phyloP scores from a whole-genome alignment of 2,888 invertebrate genomes.

The Scelioninae gen. 1 region DNA sequence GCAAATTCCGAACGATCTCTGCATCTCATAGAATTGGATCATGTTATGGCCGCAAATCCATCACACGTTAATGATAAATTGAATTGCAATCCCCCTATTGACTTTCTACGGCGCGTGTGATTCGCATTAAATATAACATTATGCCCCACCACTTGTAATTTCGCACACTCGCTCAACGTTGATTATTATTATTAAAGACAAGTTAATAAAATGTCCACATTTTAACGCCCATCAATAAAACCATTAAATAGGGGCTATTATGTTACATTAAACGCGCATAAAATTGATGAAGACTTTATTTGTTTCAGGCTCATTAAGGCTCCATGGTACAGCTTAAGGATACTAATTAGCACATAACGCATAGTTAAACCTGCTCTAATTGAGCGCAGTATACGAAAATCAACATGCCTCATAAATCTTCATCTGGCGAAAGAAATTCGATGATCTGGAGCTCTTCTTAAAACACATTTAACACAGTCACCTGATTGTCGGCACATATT shows the following conservation, averaged over 20 bases:
- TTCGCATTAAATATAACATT: constrained; percentile 4
- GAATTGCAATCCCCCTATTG: constrained; percentile 7
- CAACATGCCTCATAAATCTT: constrained; percentile 29
- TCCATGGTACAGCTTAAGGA: neutral
- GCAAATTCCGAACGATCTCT: constrained; percentile 12
- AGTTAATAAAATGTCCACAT: constrained; percentile 29
- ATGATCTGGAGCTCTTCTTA: constrained; percentile 18
- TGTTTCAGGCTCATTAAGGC: constrained; percentile 35
- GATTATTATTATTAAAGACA: constrained; percentile 28
- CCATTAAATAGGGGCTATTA: constrained; percentile 27
- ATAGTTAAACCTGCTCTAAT: constrained; percentile 18
- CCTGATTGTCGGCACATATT: too few species aligned
- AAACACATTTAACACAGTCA: constrained; percentile 16
- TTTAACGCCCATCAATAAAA: constrained; percentile 32
- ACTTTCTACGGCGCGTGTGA: constrained; percentile 4
- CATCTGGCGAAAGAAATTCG: constrained; percentile 17
- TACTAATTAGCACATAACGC: constrained; percentile 39
- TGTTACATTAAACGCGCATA: constrained; percentile 34
- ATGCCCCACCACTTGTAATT: neutral
- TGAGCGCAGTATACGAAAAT: constrained; percentile 26
- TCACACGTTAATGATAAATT: constrained; percentile 24
- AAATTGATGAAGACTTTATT: constrained; percentile 45
- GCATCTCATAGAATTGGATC: constrained; percentile 6
- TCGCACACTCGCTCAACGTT: neutral
- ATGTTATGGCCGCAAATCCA: constrained; percentile 9